These are phyloP conservation scores for Sclerodermus sp. DNA, from an alignment of 2,888 invertebrate genomes.

Conservation along the genomic window DNA sequence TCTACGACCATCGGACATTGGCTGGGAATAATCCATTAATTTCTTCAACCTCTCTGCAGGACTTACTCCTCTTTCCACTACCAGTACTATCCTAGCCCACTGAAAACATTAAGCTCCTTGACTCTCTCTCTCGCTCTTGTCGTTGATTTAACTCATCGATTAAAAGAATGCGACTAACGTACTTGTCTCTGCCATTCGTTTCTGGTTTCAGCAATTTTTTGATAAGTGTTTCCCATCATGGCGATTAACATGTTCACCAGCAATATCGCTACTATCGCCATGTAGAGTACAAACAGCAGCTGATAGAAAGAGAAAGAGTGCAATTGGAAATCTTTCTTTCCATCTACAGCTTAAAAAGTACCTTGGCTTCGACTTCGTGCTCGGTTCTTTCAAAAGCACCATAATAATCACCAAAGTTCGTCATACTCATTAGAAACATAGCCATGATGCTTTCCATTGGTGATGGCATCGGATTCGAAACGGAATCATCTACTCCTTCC, in stretches of 20 bases:
- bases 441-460: constrained; percentile 95
- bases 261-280: constrained; percentile 93
- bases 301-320: constrained; percentile 49
- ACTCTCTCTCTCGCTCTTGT: too few species aligned
- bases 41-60: constrained; percentile 84
- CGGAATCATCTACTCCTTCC: constrained; percentile 79
- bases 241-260: constrained; percentile 98
- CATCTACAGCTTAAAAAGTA: constrained; percentile 49
- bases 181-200: constrained; percentile 97
- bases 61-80: constrained; percentile 95
- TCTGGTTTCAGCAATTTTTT: constrained; percentile 93
- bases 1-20: constrained; percentile 85
- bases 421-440: constrained; percentile 98
- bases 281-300: constrained; percentile 93
- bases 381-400: constrained; percentile 86
- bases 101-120: too few species aligned
- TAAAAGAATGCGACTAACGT: constrained; percentile 12
- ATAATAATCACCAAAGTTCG: constrained; percentile 95
- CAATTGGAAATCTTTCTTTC: not conserved
- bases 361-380: constrained; percentile 87
- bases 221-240: constrained; percentile 99
- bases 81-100: constrained; percentile 97
- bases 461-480: constrained; percentile 85
- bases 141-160: not conserved
- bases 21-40: constrained; percentile 89